Conservation (phyloP, 2,888 invertebrate genomes). For the Noctua janthe region DNA sequence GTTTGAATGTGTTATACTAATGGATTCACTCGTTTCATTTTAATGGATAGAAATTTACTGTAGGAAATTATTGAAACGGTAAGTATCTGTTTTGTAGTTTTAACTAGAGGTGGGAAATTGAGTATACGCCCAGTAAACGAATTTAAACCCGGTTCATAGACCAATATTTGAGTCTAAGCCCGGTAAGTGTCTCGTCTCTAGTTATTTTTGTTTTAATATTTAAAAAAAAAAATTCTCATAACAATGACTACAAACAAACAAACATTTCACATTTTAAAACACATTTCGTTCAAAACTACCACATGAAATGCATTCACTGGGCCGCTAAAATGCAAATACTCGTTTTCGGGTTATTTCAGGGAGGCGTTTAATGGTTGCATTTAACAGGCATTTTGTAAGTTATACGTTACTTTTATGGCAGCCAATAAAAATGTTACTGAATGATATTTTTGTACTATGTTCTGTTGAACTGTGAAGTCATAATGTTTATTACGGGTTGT, state of each 20-base stretch:
- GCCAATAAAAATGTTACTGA: conserved; percentile 78
- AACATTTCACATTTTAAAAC: conserved; percentile 26
- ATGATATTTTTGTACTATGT: conserved; percentile 72
- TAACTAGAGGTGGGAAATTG: not conserved
- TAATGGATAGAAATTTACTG: not conserved
- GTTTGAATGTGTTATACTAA: conserved; percentile 70
- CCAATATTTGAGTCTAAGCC: too few relatives aligned
- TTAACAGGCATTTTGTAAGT: conserved; percentile 80
- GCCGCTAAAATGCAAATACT: conserved; percentile 76
- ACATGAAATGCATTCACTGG: conserved; percentile 73
- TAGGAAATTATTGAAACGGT: not conserved
- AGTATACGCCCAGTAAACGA: not conserved
- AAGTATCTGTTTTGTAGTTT: not conserved
- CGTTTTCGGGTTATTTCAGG: conserved; percentile 82
- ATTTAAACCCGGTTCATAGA: not conserved
- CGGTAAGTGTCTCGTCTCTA: not conserved
- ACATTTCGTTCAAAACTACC: conserved; percentile 30
- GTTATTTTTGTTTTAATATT: not conserved
- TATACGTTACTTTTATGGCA: conserved; percentile 79
- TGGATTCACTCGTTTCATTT: conserved; percentile 47
- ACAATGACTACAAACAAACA: conserved; percentile 23
- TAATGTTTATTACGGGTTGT: conserved; percentile 59
- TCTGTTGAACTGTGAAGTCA: conserved; percentile 63
- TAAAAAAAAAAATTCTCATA: not conserved
- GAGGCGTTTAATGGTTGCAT: conserved; percentile 81